Base-by-base conservation (phyloP, 2,888 invertebrate species). In the Chloromyia formosa region DNA sequence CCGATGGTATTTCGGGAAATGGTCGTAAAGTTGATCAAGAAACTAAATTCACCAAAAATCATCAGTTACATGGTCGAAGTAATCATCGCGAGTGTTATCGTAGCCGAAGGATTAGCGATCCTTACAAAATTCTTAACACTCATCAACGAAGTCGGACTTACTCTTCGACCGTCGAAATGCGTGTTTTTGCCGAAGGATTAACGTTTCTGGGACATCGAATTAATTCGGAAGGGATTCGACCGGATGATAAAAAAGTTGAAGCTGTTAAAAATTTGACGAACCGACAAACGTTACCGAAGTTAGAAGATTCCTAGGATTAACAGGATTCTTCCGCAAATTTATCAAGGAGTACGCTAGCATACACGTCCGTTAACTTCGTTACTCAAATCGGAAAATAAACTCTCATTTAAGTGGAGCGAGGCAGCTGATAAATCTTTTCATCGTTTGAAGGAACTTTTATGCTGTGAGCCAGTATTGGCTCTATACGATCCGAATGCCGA, bases 111-210 rank as follows among this genome's bases (percentile, higher is more conserved):
- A 10, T 53, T 53, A 53, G 12, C 53, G 2, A 53, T 5, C 4
- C 22, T 64, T 22, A 35, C 27, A 7, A 35, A 35, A n/a, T n/a
- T 35, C 27, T 35, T 35, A n/a, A n/a, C 27, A 35, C 3, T 35
- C 2, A 4, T 4, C 27, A 4, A 35, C 27, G 27, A 7, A 35
- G 27, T 7, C 7, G 27, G 27, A 35, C 27, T 35, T 35, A 35
- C 27, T 2, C 27, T 35, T 4, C 2, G 27, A 35, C 7, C 7
- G 27, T 2, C 76, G 14, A 77, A 78, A 45, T 77, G 77, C 45
- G 64, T 58, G 53, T 78, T 78, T 35, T 40, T 78, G 58, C 54
- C 16, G 69, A 54, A 10, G 71, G 76, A 75, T 76, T 79, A n/a
- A 42, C 56, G 1, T 66, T 75, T 71, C 27, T 78, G 20, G 77